Evolutionary conservation across 1,140 invertebrate species (phyloP), one percentile per base, ranked within the genome.

Genomic region (Thaumatotibia leucotreta): DNA sequence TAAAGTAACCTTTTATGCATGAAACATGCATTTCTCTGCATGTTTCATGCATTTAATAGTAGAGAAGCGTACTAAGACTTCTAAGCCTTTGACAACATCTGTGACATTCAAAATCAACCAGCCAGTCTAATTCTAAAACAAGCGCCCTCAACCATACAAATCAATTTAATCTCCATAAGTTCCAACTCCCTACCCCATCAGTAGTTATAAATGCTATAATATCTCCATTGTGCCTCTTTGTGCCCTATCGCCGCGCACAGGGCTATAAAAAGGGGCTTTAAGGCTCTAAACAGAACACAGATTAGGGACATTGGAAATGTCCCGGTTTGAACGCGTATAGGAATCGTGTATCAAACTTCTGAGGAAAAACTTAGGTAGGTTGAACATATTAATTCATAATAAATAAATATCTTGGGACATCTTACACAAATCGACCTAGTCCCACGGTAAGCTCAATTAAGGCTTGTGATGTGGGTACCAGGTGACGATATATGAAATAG

Each of bases 201-300:
- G 71, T 79, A 81, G 79, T 79, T 75, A 83, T 84, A 86, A 86
- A 84, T 80, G 85, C 82, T 79, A 83, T 84, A 86, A 86, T 86
- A 82, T 86, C 83, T 79, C 77, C 77, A 84, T 84, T 84, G 84
- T 85, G 79, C 79, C 78, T 70, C 75, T 64, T 33, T 61, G 61
- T 61, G 73, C 82, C 83, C 83, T 91, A 91, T 91, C 89, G 76
- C 70, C 66, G 68, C 74, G 75, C 80, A 70, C 89, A 91, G 89
- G 75, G 83, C 88, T 84, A 91, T 91, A 91, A 91, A 91, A 91
- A 88, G 82, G 81, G 88, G 88, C 86, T 91, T n/a, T 90, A 91
- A 89, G 86, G 71, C 80, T 76, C 76, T 77, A 79, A 79, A 85
- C 80, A 58, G 52, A 58, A 58, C 29, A 58, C 52, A 58, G 52